Conservation (phyloP, 1,140 invertebrate species). For the Himalopsyche phryganea region DNA sequence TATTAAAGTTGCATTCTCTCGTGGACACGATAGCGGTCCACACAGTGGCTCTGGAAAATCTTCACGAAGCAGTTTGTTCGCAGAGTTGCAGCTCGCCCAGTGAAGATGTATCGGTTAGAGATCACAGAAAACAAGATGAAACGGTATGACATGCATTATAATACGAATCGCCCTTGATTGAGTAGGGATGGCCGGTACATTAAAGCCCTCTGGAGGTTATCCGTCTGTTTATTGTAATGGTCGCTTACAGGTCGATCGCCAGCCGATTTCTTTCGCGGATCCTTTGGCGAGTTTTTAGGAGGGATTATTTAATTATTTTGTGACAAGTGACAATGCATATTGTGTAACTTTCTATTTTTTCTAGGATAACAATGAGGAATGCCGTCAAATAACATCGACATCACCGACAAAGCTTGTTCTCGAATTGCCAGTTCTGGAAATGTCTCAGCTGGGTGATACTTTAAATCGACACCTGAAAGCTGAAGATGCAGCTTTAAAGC, state of each 20-base stretch:
- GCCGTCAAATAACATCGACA: background rate
- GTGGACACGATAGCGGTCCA: conserved; percentile 60
- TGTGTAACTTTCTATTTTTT: too few species aligned
- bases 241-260: too few species aligned
- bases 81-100: conserved; percentile 65
- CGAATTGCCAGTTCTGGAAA: conserved; percentile 53
- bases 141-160: conserved; percentile 1
- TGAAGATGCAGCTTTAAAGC: conserved; percentile 70
- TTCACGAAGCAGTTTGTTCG: conserved; percentile 59
- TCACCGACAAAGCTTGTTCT: conserved; percentile 25
- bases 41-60: conserved; percentile 64
- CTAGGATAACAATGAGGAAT: too few species aligned
- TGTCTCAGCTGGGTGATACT: conserved; percentile 64
- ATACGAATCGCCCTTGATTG: too few species aligned
- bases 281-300: too few species aligned
- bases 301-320: too few species aligned
- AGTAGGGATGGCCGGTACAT: too few species aligned
- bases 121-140: conserved; percentile 44
- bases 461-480: conserved; percentile 63
- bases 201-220: too few species aligned
- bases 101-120: conserved; percentile 73
- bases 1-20: conserved; percentile 57
- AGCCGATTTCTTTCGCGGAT: too few species aligned
- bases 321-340: too few species aligned
- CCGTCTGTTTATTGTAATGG: too few species aligned